A percentile compares a stretch with the other conserved stretches of the same genome.
These are phyloP conservation scores for Lacerta bilineata DNA, from an alignment of 2,797 vertebrate species.

Conservation along the genomic window DNA sequence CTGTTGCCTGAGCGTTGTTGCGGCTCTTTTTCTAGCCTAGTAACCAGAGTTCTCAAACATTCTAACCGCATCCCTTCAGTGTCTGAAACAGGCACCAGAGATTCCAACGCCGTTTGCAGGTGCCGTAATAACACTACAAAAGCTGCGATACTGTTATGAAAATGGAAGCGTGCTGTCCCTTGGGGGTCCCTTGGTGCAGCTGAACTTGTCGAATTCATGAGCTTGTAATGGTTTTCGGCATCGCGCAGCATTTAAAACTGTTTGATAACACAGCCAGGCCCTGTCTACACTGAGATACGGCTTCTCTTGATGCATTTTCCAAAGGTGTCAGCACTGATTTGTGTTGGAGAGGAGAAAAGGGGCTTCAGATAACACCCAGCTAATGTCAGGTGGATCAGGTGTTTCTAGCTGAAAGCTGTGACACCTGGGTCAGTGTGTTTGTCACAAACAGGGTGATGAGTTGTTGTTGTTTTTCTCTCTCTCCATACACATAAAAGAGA, in stretches of 20 bases:
- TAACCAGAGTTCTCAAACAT: neutral
- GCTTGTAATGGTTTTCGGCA: slow-evolving; percentile 15
- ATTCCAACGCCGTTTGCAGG: neutral
- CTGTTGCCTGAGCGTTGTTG: neutral
- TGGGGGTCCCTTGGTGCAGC: neutral
- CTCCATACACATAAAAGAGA: neutral
- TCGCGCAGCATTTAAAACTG: slow-evolving; percentile 50
- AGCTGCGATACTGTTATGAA: neutral
- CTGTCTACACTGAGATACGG: slow-evolving; percentile 22
- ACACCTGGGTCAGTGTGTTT: slow-evolving; percentile 3
- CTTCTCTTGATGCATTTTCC: slow-evolving; percentile 33
- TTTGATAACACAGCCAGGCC: slow-evolving; percentile 35
- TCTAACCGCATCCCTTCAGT: neutral
- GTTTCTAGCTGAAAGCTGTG: slow-evolving; percentile 28
- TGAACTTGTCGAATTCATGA: slow-evolving; percentile 55
- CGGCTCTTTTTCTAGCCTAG: neutral
- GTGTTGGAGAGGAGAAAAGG: neutral
- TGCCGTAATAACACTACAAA: neutral
- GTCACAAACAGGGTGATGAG: neutral
- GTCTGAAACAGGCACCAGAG: neutral
- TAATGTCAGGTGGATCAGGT: neutral
- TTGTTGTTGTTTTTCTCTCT: neutral
- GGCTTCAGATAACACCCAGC: neutral
- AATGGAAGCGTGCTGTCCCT: slow-evolving; percentile 51
- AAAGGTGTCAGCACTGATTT: neutral